A percentile compares a stretch with the other conserved stretches of the same genome.
Evolutionary conservation across 1,140 invertebrate genomes (phyloP).

Genomic region (Gryllus bimaculatus): DNA sequence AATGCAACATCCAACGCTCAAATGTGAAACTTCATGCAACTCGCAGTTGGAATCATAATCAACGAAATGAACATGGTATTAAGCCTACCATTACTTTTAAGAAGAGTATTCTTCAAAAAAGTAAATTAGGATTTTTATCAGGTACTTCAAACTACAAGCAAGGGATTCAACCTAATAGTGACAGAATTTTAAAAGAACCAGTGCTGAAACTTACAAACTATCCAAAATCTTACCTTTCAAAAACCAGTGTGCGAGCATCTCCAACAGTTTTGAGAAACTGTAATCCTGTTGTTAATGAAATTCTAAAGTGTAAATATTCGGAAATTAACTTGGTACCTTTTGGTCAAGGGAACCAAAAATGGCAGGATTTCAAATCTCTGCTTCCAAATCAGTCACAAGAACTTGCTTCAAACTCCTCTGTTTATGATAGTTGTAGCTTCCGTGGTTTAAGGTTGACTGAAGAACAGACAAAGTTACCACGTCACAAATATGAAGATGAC

Average conservation of each 20-base stretch:
- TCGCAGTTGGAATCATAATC: not conserved
- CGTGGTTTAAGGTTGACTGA: not conserved
- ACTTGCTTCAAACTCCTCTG: not conserved
- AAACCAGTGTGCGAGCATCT: too few relatives aligned
- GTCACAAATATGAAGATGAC: not conserved
- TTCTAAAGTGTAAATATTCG: not conserved
- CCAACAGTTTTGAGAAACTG: not conserved
- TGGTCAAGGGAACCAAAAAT: not conserved
- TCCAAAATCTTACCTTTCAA: not conserved
- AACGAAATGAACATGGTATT: not conserved
- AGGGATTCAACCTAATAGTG: not conserved
- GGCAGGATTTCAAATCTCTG: conserved; percentile 16
- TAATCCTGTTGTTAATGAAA: not conserved
- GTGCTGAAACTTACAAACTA: conserved; percentile 11
- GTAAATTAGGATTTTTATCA: conserved; percentile 14
- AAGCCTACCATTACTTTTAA: conserved; percentile 14
- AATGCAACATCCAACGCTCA: conserved; percentile 11
- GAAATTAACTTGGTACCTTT: not conserved
- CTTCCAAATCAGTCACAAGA: not conserved
- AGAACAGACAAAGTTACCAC: not conserved
- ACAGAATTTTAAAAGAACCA: conserved; percentile 16
- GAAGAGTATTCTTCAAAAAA: conserved; percentile 14
- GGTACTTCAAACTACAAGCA: not conserved
- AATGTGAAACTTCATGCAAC: too few relatives aligned
- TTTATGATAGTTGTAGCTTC: not conserved